These are phyloP conservation scores for Cyrtorhinus lividipennis DNA, from an alignment of 1,140 invertebrate genomes.

Conservation along the genomic window DNA sequence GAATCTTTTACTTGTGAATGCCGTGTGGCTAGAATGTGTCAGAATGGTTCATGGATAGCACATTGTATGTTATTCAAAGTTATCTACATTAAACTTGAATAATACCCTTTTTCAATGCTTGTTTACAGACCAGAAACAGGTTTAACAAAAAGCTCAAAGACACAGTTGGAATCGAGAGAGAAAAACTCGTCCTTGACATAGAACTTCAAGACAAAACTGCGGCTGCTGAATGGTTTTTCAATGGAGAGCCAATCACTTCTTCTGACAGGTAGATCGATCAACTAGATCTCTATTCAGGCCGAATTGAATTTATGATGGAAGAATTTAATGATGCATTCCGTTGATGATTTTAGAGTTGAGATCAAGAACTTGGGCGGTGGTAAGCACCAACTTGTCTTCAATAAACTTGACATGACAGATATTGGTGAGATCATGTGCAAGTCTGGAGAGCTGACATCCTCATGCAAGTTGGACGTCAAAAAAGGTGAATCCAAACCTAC, in stretches of 20 bases:
- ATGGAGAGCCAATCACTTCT: conserved; percentile 67
- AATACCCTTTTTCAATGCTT: too few species aligned
- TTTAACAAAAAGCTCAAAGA: conserved; percentile 96
- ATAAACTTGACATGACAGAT: conserved; percentile 62
- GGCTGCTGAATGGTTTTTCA: conserved; percentile 83
- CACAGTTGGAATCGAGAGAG: conserved; percentile 74
- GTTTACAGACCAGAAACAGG: conserved; percentile 79
- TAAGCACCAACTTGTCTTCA: conserved; percentile 80
- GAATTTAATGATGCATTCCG: background rate
- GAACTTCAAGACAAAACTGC: conserved; percentile 91
- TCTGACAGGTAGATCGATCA: conserved; percentile 56
- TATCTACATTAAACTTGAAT: background rate
- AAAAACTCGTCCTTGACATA: conserved; percentile 76
- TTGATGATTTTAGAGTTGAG: conserved; percentile 42
- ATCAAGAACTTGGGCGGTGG: conserved; percentile 83
- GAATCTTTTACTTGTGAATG: too few species aligned
- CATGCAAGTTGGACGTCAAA: conserved; percentile 66
- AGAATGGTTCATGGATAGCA: too few species aligned
- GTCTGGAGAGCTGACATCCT: conserved; percentile 61
- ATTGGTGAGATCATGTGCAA: conserved; percentile 73
- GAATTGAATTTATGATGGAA: background rate
- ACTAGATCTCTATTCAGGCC: too few species aligned
- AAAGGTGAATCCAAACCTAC: conserved; percentile 70
- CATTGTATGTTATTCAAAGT: too few species aligned
- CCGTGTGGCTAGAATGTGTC: too few species aligned